Conservation (phyloP, 2,113 vertebrate genomes). For the Anhinga rufa region DNA sequence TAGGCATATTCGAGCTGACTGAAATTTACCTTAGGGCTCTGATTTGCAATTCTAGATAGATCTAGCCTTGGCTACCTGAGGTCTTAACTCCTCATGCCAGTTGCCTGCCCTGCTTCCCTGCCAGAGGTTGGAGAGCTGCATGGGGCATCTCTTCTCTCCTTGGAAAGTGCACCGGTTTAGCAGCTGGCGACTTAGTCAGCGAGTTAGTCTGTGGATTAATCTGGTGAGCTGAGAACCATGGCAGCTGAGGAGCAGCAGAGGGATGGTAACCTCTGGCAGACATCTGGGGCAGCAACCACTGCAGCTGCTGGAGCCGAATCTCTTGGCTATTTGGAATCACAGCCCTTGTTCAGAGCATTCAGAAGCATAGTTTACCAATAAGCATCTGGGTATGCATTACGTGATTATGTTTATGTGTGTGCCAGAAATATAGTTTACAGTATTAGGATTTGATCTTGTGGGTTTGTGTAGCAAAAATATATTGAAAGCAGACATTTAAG, state of each 20-base stretch:
- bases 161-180: neutral
- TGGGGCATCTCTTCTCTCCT: neutral
- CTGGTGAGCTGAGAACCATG: neutral
- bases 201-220: neutral
- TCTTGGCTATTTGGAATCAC: neutral
- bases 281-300: neutral
- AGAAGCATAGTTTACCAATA: neutral
- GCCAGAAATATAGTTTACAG: neutral
- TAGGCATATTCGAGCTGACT: neutral
- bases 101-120: neutral
- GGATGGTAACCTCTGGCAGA: neutral
- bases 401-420: neutral
- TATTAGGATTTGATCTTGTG: neutral
- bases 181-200: neutral
- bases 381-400: neutral
- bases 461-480: conserved; percentile 25
- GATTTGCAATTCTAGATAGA: neutral
- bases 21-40: neutral
- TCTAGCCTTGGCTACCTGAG: neutral
- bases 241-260: neutral
- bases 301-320: neutral
- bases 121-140: neutral
- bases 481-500: neutral
- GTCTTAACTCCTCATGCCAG: neutral
- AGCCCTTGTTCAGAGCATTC: neutral